Conservation (phyloP, 2,888 invertebrate genomes). For the Melieria picta region DNA sequence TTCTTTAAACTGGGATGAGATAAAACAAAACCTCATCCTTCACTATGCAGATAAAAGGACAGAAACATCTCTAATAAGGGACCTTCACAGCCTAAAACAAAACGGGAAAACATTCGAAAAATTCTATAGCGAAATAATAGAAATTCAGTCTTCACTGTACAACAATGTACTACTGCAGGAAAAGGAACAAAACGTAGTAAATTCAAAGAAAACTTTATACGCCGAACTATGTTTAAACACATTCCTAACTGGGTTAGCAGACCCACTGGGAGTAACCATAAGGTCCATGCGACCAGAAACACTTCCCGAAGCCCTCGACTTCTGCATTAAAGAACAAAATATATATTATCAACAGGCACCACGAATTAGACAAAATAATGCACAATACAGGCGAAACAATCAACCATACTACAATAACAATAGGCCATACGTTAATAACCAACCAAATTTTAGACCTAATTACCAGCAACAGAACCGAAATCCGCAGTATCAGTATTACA, state of each 20-base stretch:
- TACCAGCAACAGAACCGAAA: no score
- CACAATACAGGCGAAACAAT: no score
- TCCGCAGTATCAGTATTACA: no score
- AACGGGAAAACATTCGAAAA: background rate
- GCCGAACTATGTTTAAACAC: background rate
- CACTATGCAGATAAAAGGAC: slow-evolving; percentile 42
- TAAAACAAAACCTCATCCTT: slow-evolving; percentile 39
- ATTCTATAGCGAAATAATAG: slow-evolving; percentile 3
- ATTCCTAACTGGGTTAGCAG: background rate
- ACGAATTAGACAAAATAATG: no score
- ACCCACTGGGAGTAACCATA: background rate
- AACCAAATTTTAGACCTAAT: no score
- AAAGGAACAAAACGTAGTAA: background rate
- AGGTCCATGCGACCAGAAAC: no score
- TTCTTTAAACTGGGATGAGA: slow-evolving; percentile 37
- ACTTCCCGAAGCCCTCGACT: no score
- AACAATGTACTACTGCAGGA: background rate
- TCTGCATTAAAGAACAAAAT: no score
- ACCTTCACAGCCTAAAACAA: slow-evolving; percentile 39
- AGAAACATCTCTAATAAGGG: slow-evolving; percentile 40
- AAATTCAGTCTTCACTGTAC: background rate
- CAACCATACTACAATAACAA: no score
- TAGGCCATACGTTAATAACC: no score
- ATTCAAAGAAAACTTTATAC: background rate
- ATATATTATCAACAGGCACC: no score